Conservation (phyloP, 2,797 vertebrate genomes). For the Antennarius maculatus region DNA sequence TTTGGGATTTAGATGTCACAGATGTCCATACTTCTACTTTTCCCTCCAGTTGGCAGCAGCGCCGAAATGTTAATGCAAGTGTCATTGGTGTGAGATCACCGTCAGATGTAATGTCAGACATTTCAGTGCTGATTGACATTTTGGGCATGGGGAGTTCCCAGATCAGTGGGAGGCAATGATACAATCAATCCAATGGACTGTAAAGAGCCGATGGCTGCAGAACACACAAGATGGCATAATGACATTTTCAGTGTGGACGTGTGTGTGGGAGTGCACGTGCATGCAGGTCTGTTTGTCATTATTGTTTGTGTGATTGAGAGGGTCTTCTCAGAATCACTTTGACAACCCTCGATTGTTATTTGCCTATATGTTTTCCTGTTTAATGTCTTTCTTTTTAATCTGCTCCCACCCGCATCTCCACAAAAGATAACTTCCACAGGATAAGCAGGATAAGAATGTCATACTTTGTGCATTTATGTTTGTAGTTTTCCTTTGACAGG, state of each 20-base stretch:
- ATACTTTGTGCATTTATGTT: slow-evolving; percentile 1
- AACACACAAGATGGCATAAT: slow-evolving; percentile 16
- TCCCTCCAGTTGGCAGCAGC: slow-evolving; percentile 12
- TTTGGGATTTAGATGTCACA: slow-evolving; percentile 49
- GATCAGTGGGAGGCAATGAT: slow-evolving; percentile 31
- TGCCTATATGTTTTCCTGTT: background rate
- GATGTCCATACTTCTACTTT: slow-evolving; percentile 51
- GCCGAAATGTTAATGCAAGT: slow-evolving; percentile 55
- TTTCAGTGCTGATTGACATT: slow-evolving; percentile 39
- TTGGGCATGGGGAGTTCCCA: slow-evolving; percentile 17
- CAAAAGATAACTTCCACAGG: slow-evolving; percentile 15
- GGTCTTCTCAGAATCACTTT: slow-evolving; percentile 37
- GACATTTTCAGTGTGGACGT: slow-evolving; percentile 46
- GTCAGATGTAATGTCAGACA: slow-evolving; percentile 53
- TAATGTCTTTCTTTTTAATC: slow-evolving; percentile 4
- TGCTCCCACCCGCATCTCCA: slow-evolving; percentile 1
- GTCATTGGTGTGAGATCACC: slow-evolving; percentile 34
- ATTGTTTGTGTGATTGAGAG: slow-evolving; percentile 13
- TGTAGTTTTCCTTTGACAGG: background rate
- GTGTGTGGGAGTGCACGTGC: slow-evolving; percentile 46
- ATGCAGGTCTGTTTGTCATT: slow-evolving; percentile 35
- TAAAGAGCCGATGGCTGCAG: slow-evolving; percentile 34
- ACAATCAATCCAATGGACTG: slow-evolving; percentile 31
- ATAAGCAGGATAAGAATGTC: slow-evolving; percentile 2
- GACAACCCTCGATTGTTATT: slow-evolving; percentile 32